Base-by-base conservation (phyloP, 1,140 invertebrate species). In the Nasonia vitripennis region DNA sequence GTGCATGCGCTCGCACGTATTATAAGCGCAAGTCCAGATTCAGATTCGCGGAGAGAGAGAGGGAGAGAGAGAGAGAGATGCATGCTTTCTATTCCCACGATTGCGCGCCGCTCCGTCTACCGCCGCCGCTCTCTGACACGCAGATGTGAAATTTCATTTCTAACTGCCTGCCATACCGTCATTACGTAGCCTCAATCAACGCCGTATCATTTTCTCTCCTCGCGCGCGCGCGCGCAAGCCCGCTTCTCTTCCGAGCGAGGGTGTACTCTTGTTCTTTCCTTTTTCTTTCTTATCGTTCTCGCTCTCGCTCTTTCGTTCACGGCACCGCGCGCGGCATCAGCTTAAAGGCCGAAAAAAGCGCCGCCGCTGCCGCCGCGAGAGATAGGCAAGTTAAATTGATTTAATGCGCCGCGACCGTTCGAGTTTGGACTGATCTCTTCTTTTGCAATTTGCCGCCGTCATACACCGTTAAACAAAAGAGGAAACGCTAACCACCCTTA, bases 1-100 rank as follows among this genome's bases (percentile, higher is more conserved):
- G 34, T 37, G 34, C 20, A 34, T 14, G 31, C 55, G 23, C 73
- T 23, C 48, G 67, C 71, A 70, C 31, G 20, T 74, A 27, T 12
- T 67, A 34, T 51, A 71, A 77, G 81, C 77, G 78, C 74, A 86
- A 85, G 83, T 55, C 51, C 55, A 83, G 71, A 77, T 85, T 85
- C 83, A 73, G 70, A 85, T 74, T 85, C 70, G 68, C 78, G 70
- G 70, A 85, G 55, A 62, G 41, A 45, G 55, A 62, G 73, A 81
- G 34, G 5, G 34, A 37, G 34, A 37, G 34, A 37, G 51, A 85
- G 55, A 62, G 41, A 45, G 55, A 62, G 73, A 85, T 70, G 73
- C 62, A 31, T 37, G 89, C 89, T 91, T 90, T 91, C 90, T 90
- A 91, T 91, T 91, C 90, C 90, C 90, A 91, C 90, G 90, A 89